A percentile compares a stretch with the other conserved stretches of the same genome.
These are phyloP conservation scores for Antennarius striatus DNA, from an alignment of 2,113 vertebrate genomes.

Conservation along the genomic window DNA sequence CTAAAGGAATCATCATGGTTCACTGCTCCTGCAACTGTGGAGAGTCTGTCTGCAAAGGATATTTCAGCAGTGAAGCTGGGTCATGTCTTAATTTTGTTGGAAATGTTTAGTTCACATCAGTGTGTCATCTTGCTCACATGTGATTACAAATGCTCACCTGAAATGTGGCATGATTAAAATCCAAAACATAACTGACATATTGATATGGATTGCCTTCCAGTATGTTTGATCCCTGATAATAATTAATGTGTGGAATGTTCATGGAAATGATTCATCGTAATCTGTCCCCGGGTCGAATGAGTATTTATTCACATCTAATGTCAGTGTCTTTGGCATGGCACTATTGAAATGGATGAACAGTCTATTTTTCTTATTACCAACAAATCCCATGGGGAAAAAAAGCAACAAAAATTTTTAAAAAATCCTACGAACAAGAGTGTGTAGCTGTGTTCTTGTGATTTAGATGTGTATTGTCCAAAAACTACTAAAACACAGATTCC, in stretches of 20 bases:
- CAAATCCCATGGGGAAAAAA: constrained; percentile 10
- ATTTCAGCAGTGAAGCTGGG: constrained; percentile 42
- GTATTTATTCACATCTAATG: background rate
- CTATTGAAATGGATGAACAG: background rate
- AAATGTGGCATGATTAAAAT: constrained; percentile 21
- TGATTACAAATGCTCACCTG: constrained; percentile 12
- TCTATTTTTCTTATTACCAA: background rate
- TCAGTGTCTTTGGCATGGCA: constrained; percentile 16
- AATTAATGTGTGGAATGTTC: constrained; percentile 5
- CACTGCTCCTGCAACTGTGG: constrained; percentile 26
- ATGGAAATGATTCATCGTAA: constrained; percentile 5
- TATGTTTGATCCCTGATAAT: constrained; percentile 14
- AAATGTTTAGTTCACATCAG: constrained; percentile 20
- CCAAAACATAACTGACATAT: background rate
- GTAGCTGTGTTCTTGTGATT: background rate
- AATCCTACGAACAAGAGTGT: background rate
- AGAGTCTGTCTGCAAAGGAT: constrained; percentile 18
- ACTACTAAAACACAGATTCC: background rate
- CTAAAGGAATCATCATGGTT: constrained; percentile 40
- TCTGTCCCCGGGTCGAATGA: background rate
- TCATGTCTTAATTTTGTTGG: constrained; percentile 27
- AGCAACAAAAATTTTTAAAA: background rate
- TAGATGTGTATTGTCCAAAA: background rate
- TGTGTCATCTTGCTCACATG: constrained; percentile 19
- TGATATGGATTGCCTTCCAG: background rate